phyloP scores from a whole-genome alignment of 1,140 invertebrate species.

The Anastrepha obliqua region DNA sequence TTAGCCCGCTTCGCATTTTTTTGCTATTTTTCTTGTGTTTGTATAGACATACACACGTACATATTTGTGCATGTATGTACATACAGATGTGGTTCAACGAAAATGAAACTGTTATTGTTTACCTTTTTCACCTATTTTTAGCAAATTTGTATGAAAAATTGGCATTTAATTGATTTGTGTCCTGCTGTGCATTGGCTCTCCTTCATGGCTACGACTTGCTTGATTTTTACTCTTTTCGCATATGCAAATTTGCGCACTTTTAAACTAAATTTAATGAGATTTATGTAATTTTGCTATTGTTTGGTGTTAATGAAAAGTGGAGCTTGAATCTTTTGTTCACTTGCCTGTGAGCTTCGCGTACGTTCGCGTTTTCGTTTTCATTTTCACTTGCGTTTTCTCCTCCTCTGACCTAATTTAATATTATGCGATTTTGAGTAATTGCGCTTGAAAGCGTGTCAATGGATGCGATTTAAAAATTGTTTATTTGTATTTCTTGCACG shows the following conservation, averaged over 20 bases:
- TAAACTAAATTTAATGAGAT: constrained; percentile 53
- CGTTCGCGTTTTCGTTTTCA: constrained; percentile 7
- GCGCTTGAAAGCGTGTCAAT: constrained; percentile 42
- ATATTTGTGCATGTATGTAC: background rate
- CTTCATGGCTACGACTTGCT: constrained; percentile 12
- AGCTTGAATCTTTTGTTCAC: constrained; percentile 10
- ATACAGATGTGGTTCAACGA: background rate
- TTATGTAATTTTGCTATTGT: constrained; percentile 49
- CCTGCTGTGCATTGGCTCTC: constrained; percentile 53
- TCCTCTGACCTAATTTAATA: constrained; percentile 38
- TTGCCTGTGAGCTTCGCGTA: background rate
- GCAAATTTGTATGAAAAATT: constrained; percentile 56
- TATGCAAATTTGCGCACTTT: constrained; percentile 19
- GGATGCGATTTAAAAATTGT: constrained; percentile 1
- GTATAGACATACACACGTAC: background rate
- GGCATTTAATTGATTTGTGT: constrained; percentile 59
- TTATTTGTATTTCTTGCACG: background rate
- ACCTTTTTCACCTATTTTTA: constrained; percentile 37
- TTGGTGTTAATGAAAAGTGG: background rate
- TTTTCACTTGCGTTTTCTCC: background rate
- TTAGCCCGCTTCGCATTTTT: background rate
- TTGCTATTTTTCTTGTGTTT: constrained; percentile 33
- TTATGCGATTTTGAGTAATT: constrained; percentile 6
- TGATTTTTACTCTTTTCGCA: constrained; percentile 8
- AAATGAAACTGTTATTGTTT: constrained; percentile 23